Evolutionary conservation across 2,113 vertebrate species (phyloP).

Genomic region (Dipodomys stephensi): DNA sequence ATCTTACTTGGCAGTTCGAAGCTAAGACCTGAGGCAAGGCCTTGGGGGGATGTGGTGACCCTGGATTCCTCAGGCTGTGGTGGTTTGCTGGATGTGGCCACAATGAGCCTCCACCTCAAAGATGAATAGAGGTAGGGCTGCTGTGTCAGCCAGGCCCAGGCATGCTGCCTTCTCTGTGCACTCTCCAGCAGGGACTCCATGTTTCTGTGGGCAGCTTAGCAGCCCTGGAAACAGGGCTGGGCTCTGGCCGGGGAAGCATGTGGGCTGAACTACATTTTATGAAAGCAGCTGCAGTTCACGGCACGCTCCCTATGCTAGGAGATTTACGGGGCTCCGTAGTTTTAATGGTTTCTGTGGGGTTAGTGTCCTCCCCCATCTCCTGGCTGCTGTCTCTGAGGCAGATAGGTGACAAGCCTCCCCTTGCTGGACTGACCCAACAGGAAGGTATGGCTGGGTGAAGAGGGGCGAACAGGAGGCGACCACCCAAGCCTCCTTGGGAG

Average conservation of each 20-base stretch:
- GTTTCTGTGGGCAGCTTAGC: conserved; percentile 71
- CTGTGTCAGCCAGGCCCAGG: conserved; percentile 37
- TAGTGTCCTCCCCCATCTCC: neutral
- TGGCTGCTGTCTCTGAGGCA: conserved; percentile 15
- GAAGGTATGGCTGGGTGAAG: neutral
- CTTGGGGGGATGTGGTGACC: neutral
- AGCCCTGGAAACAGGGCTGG: conserved; percentile 63
- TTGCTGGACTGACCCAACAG: conserved; percentile 2
- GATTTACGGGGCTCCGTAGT: conserved; percentile 65
- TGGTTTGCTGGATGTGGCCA: neutral
- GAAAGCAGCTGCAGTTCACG: conserved; percentile 74
- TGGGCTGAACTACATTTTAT: conserved; percentile 73
- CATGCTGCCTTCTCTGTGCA: neutral
- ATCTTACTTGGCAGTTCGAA: neutral
- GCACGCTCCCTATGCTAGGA: conserved; percentile 5
- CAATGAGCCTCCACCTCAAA: conserved; percentile 47
- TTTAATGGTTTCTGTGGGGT: conserved; percentile 72
- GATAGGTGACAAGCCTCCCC: conserved; percentile 48
- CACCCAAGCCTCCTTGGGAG: conserved; percentile 39
- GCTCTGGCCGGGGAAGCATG: conserved; percentile 70
- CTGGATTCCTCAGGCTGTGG: neutral
- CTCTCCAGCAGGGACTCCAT: conserved; percentile 62
- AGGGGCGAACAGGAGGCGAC: neutral
- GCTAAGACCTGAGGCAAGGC: neutral
- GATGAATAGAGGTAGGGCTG: neutral